Conservation (phyloP, 2,113 vertebrate genomes). For the Oncorhynchus gorbuscha region DNA sequence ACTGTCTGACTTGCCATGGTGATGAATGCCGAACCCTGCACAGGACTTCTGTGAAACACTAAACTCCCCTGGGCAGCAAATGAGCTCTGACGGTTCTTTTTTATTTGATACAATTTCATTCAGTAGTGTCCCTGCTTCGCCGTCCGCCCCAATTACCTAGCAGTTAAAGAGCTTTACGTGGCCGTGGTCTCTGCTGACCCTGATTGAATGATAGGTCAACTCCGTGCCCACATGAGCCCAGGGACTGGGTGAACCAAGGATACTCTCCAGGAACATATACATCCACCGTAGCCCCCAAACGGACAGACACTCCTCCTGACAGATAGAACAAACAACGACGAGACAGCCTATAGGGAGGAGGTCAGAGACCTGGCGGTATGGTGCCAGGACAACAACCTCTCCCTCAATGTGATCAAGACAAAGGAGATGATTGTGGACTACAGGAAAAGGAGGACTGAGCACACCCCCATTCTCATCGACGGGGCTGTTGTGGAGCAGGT, state of each 20-base stretch:
- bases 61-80: conserved; percentile 71
- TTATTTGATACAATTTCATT: conserved; percentile 72
- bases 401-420: no score
- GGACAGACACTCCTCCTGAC: neutral
- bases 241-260: neutral
- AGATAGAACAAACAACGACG: neutral
- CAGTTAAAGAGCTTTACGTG: conserved; percentile 44
- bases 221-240: neutral
- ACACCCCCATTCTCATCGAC: no score
- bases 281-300: neutral
- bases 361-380: no score
- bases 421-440: no score
- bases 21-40: conserved; percentile 61
- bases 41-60: conserved; percentile 70
- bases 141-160: conserved; percentile 53
- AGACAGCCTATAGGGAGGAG: no score
- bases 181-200: neutral
- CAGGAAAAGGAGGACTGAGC: no score
- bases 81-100: conserved; percentile 71
- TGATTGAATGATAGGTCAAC: conserved; percentile 5
- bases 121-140: conserved; percentile 48
- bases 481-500: no score
- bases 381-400: no score
- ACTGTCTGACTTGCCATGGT: conserved; percentile 69
- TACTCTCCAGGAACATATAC: neutral